Percentiles rank a stretch among this genome's conserved stretches.
phyloP scores from a whole-genome alignment of 2,797 vertebrate genomes.

The Jordanella pulchra region DNA sequence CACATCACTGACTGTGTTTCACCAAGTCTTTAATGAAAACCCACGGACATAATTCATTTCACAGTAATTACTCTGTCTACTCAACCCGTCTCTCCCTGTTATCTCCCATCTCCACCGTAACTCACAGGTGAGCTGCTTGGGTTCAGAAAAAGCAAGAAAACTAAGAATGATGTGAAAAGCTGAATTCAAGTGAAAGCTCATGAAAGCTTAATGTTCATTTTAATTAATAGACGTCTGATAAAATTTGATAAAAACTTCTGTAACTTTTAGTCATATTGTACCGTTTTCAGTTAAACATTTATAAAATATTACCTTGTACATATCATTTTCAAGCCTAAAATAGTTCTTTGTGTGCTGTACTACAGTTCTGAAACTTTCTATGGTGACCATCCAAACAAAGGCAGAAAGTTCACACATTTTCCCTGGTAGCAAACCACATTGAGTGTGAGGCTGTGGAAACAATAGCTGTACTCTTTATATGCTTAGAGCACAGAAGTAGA shows the following conservation, averaged over 20 bases:
- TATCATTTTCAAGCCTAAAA: slow-evolving; percentile 28
- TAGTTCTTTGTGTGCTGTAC: neutral
- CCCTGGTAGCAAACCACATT: neutral
- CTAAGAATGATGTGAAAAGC: slow-evolving; percentile 9
- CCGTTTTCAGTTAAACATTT: slow-evolving; percentile 2
- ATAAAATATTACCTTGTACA: slow-evolving; percentile 27
- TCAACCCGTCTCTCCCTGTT: slow-evolving; percentile 33
- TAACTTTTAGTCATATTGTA: slow-evolving; percentile 8
- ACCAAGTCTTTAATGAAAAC: slow-evolving; percentile 59
- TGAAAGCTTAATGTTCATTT: slow-evolving; percentile 9
- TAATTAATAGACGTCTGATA: slow-evolving; percentile 4
- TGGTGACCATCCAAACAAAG: slow-evolving; percentile 2
- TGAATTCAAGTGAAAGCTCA: neutral
- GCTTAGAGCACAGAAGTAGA: neutral
- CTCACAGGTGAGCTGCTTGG: neutral
- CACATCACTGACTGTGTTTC: slow-evolving; percentile 57
- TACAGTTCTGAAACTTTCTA: slow-evolving; percentile 11
- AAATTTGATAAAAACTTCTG: slow-evolving; percentile 19
- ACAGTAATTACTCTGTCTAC: slow-evolving; percentile 56
- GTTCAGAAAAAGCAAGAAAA: slow-evolving; percentile 19
- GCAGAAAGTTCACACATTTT: slow-evolving; percentile 1
- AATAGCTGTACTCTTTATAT: neutral
- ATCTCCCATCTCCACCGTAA: slow-evolving; percentile 22
- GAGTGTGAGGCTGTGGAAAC: neutral
- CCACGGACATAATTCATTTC: slow-evolving; percentile 55